Conservation (phyloP, 2,797 vertebrate genomes). For the Gadopsis marmoratus region DNA sequence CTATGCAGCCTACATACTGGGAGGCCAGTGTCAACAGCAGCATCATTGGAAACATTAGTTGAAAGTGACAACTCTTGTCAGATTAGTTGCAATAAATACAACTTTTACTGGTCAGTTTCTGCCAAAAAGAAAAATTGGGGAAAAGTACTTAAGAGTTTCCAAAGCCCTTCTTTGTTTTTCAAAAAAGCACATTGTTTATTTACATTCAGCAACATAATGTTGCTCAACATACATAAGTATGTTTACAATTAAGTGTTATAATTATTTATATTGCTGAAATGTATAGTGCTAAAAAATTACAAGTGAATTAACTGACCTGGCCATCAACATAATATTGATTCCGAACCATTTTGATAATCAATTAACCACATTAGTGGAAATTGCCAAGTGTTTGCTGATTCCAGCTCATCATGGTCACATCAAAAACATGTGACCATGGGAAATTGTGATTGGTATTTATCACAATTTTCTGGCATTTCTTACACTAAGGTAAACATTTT, state of each 20-base stretch:
- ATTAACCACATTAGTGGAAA: background rate
- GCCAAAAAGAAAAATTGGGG: background rate
- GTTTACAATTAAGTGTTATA: background rate
- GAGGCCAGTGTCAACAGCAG: constrained; percentile 45
- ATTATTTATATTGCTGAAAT: background rate
- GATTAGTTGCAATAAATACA: background rate
- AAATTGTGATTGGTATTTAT: background rate
- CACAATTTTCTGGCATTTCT: background rate
- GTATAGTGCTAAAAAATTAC: no score
- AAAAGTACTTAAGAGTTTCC: background rate
- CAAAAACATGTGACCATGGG: background rate
- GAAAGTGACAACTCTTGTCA: constrained; percentile 15
- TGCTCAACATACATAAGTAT: no score
- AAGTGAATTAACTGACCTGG: background rate
- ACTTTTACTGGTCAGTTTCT: background rate
- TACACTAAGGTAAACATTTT: background rate
- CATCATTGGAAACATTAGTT: constrained; percentile 7
- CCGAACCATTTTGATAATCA: background rate
- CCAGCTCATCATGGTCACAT: background rate
- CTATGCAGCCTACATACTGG: background rate
- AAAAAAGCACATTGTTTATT: background rate
- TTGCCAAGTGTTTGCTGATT: background rate
- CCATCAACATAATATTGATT: background rate
- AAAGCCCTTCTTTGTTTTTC: constrained; percentile 3
- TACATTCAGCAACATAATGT: background rate